phyloP scores from a whole-genome alignment of 2,113 vertebrate genomes.

The Pangasianodon gigas region DNA sequence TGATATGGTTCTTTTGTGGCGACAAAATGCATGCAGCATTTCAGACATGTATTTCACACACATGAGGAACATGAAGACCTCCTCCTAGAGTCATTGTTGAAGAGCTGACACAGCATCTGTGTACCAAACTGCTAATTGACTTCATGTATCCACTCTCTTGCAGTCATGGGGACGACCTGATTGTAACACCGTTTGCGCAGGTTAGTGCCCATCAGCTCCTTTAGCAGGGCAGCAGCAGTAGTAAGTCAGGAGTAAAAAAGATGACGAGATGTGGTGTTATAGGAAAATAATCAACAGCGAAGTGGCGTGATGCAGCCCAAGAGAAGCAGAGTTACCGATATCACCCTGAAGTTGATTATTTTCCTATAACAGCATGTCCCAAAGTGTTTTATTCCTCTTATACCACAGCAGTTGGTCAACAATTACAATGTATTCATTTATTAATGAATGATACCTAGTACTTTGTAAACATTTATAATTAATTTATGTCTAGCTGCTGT shows the following conservation, averaged over 20 bases:
- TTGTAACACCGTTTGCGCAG: constrained; percentile 59
- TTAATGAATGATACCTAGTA: neutral
- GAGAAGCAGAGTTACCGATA: neutral
- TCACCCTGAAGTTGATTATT: neutral
- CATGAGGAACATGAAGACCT: neutral
- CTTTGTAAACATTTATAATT: neutral
- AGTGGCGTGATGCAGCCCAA: neutral
- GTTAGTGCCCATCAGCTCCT: constrained; percentile 38
- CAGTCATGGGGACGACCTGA: constrained; percentile 59
- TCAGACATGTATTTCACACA: neutral
- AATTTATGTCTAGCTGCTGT: neutral
- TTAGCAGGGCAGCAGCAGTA: neutral
- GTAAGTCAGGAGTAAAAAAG: neutral
- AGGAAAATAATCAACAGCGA: neutral
- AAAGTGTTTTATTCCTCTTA: neutral
- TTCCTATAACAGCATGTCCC: neutral
- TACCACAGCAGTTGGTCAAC: neutral
- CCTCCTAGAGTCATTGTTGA: neutral
- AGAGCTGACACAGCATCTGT: constrained; percentile 5
- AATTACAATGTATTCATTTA: neutral
- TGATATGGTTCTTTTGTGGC: constrained; percentile 54
- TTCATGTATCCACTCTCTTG: constrained; percentile 42
- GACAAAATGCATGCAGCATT: constrained; percentile 55
- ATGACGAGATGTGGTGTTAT: neutral
- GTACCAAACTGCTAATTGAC: constrained; percentile 14